These are phyloP conservation scores for Tiliqua scincoides DNA, from an alignment of 2,113 vertebrate genomes.

Conservation along the genomic window DNA sequence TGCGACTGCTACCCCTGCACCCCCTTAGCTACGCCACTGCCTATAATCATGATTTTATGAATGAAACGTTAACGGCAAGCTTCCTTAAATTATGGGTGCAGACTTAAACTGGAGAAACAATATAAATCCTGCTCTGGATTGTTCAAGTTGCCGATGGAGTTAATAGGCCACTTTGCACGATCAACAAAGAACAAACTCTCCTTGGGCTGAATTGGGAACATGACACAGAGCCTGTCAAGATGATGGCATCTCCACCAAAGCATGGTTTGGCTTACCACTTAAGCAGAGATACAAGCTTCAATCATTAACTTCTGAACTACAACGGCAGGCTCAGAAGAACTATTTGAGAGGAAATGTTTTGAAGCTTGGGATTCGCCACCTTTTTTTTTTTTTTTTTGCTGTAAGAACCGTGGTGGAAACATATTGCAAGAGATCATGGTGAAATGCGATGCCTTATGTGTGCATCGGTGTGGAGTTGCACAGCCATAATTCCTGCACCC, in stretches of 20 bases:
- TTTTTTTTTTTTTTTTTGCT: background rate
- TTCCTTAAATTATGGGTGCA: background rate
- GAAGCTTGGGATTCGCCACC: background rate
- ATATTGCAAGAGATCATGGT: background rate
- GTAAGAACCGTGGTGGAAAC: background rate
- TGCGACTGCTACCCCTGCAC: no score
- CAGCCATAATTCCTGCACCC: background rate
- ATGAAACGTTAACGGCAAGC: background rate
- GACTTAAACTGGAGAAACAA: background rate
- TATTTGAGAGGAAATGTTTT: background rate
- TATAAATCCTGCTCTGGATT: background rate
- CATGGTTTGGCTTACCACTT: background rate
- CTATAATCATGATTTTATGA: background rate
- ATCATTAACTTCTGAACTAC: background rate
- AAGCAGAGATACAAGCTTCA: background rate
- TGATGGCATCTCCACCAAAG: background rate
- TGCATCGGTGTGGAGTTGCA: background rate
- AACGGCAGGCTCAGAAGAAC: background rate
- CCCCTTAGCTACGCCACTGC: no score
- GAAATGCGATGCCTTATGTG: background rate
- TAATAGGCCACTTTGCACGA: background rate
- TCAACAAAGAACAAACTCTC: no score
- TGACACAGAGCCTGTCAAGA: no score
- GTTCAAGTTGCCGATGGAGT: background rate
- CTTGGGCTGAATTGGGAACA: no score